phyloP scores from a whole-genome alignment of 2,888 invertebrate genomes.

The Seira sanloemensis region DNA sequence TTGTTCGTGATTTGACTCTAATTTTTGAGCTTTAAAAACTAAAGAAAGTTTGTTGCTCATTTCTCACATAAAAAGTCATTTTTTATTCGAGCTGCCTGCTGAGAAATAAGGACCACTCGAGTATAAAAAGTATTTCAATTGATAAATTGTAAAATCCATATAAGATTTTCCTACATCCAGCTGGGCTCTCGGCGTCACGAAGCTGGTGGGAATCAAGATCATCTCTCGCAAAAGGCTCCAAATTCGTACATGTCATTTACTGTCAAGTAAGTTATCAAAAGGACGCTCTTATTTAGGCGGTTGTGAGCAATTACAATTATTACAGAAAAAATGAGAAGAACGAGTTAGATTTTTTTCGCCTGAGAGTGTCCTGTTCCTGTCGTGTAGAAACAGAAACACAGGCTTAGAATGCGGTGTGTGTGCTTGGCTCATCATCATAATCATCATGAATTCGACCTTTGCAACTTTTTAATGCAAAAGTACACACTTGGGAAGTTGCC shows the following conservation, averaged over 20 bases:
- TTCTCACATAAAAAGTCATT: too few relatives aligned
- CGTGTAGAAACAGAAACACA: not conserved
- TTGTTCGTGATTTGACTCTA: too few relatives aligned
- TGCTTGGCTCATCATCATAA: not conserved
- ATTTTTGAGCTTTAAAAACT: too few relatives aligned
- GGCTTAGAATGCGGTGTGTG: too few relatives aligned
- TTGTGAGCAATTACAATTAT: not conserved
- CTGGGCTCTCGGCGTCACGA: not conserved
- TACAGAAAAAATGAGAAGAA: not conserved
- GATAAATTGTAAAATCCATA: too few relatives aligned
- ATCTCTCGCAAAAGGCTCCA: not conserved
- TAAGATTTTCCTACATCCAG: not conserved
- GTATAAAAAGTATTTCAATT: too few relatives aligned
- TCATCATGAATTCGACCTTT: slow-evolving; percentile 26
- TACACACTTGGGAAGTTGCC: slow-evolving; percentile 42
- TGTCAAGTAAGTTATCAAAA: not conserved
- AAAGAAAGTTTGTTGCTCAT: too few relatives aligned
- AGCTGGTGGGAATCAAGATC: not conserved
- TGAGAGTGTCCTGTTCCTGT: slow-evolving; percentile 2
- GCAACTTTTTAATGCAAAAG: slow-evolving; percentile 26
- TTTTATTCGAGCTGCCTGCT: too few relatives aligned
- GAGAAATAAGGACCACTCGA: too few relatives aligned
- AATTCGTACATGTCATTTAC: too few relatives aligned
- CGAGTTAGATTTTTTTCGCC: not conserved
- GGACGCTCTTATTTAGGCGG: not conserved